Evolutionary conservation across 2,113 vertebrate species (phyloP), one percentile per base, ranked within the genome.

Genomic region (Colaptes auratus): DNA sequence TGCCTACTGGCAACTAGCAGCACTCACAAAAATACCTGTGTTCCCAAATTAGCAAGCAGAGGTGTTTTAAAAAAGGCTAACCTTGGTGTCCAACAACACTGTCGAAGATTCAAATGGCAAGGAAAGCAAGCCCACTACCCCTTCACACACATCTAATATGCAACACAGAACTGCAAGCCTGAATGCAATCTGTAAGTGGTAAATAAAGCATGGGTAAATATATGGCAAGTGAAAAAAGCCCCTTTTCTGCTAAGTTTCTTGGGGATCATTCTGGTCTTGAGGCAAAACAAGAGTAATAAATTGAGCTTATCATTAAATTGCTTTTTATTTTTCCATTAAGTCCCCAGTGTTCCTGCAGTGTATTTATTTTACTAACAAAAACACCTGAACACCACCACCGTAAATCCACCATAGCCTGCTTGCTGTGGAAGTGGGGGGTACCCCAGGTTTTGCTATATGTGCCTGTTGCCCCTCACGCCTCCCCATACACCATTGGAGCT

Each of bases 381-480:
- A 63, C 15, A 73, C 10, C 15, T 7, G 3, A 81, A 72, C 4
- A 52, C 35, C 53, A 24, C 44, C 33, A 33, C 20, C 46, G 64
- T 0, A 0, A 53, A 66, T 2, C 3, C 60, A 39, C 17, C 69
- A 39, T 8, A 81, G 35, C 1, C 13, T 3, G 10, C 7, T 4
- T 70, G 6, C 20, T 58, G 23, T 2, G 15, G n/a, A 15, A 2
- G 2, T 15, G 18, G 50, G 50, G 21, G 14, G 6, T 39, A 59
- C 10, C 21, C 52, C 27, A 55, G 6, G 6, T 52, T 76, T 67
- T 39, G 58, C 1, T 10, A 9, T n/a, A 88, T 4, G 0, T 73
- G 95, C 95, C 84, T 93, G 69, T 25, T 10, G 2, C 58, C 33
- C 39, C 78, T 48, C 3, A 0, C 58, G 35, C n/a, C 59, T 92